Conservation (phyloP, 2,888 invertebrate genomes). For the Orchestes rusci region DNA sequence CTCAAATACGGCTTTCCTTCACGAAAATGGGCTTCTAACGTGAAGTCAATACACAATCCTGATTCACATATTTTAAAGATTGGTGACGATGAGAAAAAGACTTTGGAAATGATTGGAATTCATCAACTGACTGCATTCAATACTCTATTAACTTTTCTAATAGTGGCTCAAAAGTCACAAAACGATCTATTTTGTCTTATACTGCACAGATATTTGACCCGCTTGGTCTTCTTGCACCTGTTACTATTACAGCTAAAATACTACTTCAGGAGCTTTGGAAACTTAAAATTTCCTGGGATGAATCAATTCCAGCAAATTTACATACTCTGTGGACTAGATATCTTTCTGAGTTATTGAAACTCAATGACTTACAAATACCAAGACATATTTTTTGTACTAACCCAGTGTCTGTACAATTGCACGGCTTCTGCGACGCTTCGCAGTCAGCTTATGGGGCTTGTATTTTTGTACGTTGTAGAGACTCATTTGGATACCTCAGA, state of each 20-base stretch:
- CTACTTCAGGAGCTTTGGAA: constrained; percentile 5
- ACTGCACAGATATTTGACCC: constrained; percentile 4
- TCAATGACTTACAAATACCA: background rate
- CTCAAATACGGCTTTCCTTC: background rate
- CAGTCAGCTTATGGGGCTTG: constrained; percentile 6
- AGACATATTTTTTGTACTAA: constrained; percentile 1
- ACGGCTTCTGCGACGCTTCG: constrained; percentile 6
- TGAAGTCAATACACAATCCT: background rate
- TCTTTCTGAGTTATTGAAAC: constrained; percentile 1
- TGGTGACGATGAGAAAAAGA: background rate
- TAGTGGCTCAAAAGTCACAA: background rate
- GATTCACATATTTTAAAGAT: no score
- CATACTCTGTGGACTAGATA: constrained; percentile 2
- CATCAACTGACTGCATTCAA: background rate
- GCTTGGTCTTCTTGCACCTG: constrained; percentile 2
- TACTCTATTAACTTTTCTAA: background rate
- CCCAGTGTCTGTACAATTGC: background rate
- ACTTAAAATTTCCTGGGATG: constrained; percentile 5
- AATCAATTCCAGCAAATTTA: constrained; percentile 1
- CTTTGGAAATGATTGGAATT: constrained; percentile 2
- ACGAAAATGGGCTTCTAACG: constrained; percentile 2
- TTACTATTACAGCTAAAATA: constrained; percentile 4
- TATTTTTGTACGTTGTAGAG: constrained; percentile 1
- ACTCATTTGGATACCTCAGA: background rate
- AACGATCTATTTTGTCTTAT: constrained; percentile 5